Evolutionary conservation across 2,888 invertebrate species (phyloP).

Genomic region (Pegoplata infirma): DNA sequence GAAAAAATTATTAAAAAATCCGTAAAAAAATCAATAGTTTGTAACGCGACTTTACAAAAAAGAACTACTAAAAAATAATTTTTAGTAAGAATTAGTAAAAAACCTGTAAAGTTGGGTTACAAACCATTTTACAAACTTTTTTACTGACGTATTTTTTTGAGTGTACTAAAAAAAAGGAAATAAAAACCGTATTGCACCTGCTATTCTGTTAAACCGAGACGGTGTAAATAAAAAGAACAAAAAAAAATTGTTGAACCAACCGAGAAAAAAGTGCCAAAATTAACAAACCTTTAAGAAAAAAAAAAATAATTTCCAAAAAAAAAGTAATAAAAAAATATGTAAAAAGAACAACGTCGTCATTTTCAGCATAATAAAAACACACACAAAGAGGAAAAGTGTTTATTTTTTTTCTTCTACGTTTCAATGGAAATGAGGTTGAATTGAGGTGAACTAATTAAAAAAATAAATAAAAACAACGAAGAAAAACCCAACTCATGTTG

Average conservation of each 20-base stretch:
- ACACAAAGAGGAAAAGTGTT: slow-evolving; percentile 50
- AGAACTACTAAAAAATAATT: no score
- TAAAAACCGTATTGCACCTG: slow-evolving; percentile 36
- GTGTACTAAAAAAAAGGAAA: slow-evolving; percentile 17
- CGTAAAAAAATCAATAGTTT: no score
- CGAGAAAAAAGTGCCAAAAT: slow-evolving; percentile 31
- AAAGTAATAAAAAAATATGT: slow-evolving; percentile 25
- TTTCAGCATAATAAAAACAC: not conserved
- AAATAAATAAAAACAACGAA: slow-evolving; percentile 27
- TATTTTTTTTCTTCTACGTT: slow-evolving; percentile 32
- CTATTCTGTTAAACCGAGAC: slow-evolving; percentile 5
- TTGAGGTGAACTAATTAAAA: slow-evolving; percentile 58
- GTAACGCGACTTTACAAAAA: no score
- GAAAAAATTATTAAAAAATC: no score
- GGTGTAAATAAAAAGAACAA: slow-evolving; percentile 22
- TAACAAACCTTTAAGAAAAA: slow-evolving; percentile 20
- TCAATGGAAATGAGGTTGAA: slow-evolving; percentile 56
- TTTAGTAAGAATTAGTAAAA: no score
- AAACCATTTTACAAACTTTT: no score
- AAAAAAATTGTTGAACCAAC: slow-evolving; percentile 7
- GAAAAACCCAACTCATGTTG: not conserved
- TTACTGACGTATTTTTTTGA: no score
- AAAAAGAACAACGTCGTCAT: not conserved
- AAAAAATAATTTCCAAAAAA: not conserved
- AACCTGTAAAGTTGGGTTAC: no score